Conservation (phyloP, 2,113 vertebrate genomes). For the Neodon shergylaensis region DNA sequence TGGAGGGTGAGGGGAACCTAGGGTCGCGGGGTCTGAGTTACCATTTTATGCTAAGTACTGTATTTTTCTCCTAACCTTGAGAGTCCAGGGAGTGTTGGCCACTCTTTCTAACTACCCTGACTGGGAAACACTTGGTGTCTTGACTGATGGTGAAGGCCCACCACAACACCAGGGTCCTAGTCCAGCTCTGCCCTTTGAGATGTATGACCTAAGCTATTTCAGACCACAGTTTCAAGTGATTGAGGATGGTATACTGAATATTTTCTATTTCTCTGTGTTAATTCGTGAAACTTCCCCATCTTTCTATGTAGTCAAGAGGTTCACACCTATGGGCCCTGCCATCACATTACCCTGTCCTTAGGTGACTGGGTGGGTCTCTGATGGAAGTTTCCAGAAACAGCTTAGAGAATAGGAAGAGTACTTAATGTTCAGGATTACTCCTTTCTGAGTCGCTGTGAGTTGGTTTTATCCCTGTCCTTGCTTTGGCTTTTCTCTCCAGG, state of each 20-base stretch:
- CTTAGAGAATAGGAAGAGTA: neutral
- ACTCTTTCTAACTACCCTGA: neutral
- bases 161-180: neutral
- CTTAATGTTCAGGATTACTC: neutral
- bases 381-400: neutral
- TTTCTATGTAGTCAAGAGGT: neutral
- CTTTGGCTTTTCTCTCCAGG: neutral
- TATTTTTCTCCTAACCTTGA: neutral
- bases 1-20: neutral
- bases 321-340: neutral
- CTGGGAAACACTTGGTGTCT: neutral
- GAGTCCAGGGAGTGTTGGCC: neutral
- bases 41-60: neutral
- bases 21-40: neutral
- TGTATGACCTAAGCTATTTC: neutral
- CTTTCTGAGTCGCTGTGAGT: neutral
- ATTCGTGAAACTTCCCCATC: neutral
- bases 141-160: neutral
- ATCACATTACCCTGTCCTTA: neutral
- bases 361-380: neutral
- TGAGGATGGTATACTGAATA: neutral
- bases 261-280: neutral
- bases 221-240: neutral
- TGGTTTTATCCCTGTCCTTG: neutral
- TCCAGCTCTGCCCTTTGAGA: neutral